phyloP scores from a whole-genome alignment of 23 tunicate species.

The Ciona savignyi region DNA sequence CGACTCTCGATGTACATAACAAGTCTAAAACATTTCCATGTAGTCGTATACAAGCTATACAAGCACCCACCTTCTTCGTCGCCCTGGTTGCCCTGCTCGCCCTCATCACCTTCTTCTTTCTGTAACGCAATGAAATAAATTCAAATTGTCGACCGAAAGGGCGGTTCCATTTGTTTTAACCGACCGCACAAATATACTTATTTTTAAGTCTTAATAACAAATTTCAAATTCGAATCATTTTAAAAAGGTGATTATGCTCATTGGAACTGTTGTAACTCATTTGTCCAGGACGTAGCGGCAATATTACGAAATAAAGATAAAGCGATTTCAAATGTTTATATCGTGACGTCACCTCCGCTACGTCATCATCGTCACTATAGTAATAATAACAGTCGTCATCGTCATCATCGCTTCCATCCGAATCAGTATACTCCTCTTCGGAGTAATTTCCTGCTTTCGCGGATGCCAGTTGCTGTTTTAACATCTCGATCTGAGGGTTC shows the following conservation, averaged over 20 bases:
- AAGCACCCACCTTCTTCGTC: background rate
- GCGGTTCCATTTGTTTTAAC: too few species aligned
- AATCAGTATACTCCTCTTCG: conserved; percentile 29
- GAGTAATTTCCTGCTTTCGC: conserved; percentile 40
- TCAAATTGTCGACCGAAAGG: too few species aligned
- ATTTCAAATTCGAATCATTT: too few species aligned
- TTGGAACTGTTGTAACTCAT: too few species aligned
- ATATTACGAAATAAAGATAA: too few species aligned
- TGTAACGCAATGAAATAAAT: too few species aligned
- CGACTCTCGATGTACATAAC: too few species aligned
- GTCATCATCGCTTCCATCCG: conserved; percentile 7
- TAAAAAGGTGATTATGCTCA: background rate
- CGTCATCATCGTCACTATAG: conserved; percentile 26
- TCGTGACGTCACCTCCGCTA: background rate
- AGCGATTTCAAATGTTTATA: too few species aligned
- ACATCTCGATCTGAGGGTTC: conserved; percentile 50
- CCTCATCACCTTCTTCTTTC: conserved; percentile 23
- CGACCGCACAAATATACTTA: too few species aligned
- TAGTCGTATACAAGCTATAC: background rate
- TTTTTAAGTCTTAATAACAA: too few species aligned
- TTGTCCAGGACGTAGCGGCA: too few species aligned
- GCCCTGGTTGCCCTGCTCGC: background rate
- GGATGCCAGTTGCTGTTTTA: conserved; percentile 49
- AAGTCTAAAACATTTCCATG: too few species aligned
- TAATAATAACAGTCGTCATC: conserved; percentile 24